Evolutionary conservation across 2,797 vertebrate genomes (phyloP).

Genomic region (Carapus acus): DNA sequence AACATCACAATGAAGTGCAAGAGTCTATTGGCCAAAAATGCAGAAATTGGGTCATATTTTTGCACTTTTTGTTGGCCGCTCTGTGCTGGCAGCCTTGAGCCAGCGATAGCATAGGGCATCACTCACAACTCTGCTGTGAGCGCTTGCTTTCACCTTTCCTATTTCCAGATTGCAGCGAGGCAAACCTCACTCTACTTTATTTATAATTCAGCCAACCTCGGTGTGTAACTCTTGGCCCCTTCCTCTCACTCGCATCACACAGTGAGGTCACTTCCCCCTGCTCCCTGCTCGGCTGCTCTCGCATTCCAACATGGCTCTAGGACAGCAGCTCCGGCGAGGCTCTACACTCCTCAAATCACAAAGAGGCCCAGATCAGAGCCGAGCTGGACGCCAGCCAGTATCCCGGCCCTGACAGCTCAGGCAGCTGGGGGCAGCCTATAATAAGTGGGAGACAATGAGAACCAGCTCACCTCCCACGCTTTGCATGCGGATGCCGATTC

Average conservation of each 20-base stretch:
- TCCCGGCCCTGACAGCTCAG: constrained; percentile 64
- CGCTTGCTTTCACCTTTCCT: constrained; percentile 69
- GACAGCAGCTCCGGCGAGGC: constrained; percentile 69
- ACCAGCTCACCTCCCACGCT: constrained; percentile 70
- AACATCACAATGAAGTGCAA: constrained; percentile 16
- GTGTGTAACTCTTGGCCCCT: constrained; percentile 66
- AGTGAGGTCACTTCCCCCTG: constrained; percentile 71
- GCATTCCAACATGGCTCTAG: constrained; percentile 79
- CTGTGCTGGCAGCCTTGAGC: constrained; percentile 66
- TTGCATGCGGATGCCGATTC: constrained; percentile 66
- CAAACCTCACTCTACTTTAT: constrained; percentile 70
- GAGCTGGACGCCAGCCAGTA: constrained; percentile 73
- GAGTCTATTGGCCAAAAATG: constrained; percentile 14
- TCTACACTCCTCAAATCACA: constrained; percentile 69
- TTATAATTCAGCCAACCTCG: constrained; percentile 77
- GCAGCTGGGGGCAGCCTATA: constrained; percentile 73
- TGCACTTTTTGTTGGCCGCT: constrained; percentile 46
- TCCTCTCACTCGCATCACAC: constrained; percentile 72
- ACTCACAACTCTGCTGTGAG: constrained; percentile 66
- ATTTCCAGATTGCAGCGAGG: constrained; percentile 61
- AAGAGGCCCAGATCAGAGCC: constrained; percentile 74
- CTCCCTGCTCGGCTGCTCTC: constrained; percentile 65
- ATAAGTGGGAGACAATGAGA: constrained; percentile 75
- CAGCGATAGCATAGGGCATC: constrained; percentile 63
- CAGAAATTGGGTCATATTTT: constrained; percentile 27